Base-by-base conservation (phyloP, 2,113 vertebrate genomes). In the Tyrannus savana region DNA sequence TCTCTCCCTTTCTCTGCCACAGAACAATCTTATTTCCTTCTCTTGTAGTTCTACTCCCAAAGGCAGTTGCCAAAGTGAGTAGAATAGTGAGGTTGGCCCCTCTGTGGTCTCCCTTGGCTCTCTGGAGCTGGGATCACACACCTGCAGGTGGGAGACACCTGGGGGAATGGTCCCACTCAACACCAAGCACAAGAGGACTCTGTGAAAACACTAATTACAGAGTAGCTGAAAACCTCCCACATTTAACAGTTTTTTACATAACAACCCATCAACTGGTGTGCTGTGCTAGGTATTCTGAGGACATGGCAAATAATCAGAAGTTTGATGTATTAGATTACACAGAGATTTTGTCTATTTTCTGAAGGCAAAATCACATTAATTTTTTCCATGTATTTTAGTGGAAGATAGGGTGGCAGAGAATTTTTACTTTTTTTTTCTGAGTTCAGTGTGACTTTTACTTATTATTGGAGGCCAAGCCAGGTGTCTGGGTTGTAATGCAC, bases 51-150 rank as follows among this genome's bases (percentile, higher is more conserved):
- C 53, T 50, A 13, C 11, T 27, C 77, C 69, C 21, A 17, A 52
- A 74, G 9, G 25, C 19, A 12, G 7, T 16, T 49, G 44, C 27
- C 46, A 9, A 14, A 58, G 30, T 4, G 33, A 50, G n/a, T 6
- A 30, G 59, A 47, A 22, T 2, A 79, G 25, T 1, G 1, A 83
- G 30, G 16, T 0, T 50, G 84, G 19, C 3, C n/a, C 21, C 23
- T 66, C 47, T 35, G 12, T n/a, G n/a, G 12, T 56, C 22, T 56
- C 53, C 8, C 7, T 47, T 49, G 41, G 19, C 41, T 19, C 19
- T 39, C 14, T 9, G 42, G 42, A 68, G 55, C 18, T 2, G 4
- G 60, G 49, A 53, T 58, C 24, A 1, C 8, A 6, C 19, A 52
- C 39, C 33, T 2, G 0, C 31, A 31, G 27, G 60, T 50, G 47